phyloP scores from a whole-genome alignment of 2,797 vertebrate species.

The Enteromius fasciolatus region DNA sequence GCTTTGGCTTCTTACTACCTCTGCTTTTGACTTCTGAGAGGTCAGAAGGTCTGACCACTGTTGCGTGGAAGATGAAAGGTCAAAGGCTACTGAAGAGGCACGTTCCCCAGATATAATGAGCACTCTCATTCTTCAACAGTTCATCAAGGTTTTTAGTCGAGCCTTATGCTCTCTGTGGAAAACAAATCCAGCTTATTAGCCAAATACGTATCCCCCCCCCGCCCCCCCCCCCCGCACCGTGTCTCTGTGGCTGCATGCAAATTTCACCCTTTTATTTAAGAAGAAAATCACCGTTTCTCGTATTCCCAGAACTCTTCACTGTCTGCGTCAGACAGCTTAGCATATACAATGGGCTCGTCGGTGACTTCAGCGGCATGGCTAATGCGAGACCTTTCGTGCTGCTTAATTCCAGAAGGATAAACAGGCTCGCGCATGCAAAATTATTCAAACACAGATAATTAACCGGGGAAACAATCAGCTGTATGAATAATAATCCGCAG shows the following conservation, averaged over 20 bases:
- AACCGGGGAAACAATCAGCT: constrained; percentile 75
- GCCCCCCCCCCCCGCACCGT: constrained; percentile 62
- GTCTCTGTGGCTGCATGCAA: constrained; percentile 70
- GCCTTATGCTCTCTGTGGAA: constrained; percentile 6
- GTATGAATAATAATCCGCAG: constrained; percentile 77
- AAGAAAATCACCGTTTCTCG: constrained; percentile 66
- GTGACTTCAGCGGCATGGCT: constrained; percentile 72
- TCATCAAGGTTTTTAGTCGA: constrained; percentile 34
- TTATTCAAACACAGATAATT: constrained; percentile 77
- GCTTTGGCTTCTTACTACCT: constrained; percentile 9
- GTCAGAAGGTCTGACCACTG: constrained; percentile 52
- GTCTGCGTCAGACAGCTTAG: constrained; percentile 74
- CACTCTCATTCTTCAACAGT: constrained; percentile 25
- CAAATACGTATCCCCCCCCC: constrained; percentile 66
- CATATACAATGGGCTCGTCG: constrained; percentile 75
- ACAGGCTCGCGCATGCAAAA: constrained; percentile 74
- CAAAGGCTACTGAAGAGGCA: constrained; percentile 27
- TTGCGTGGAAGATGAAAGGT: constrained; percentile 40
- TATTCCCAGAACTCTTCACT: constrained; percentile 74
- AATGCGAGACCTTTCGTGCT: constrained; percentile 75
- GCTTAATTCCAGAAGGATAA: constrained; percentile 75
- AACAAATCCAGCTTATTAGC: constrained; percentile 66
- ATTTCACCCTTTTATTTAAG: constrained; percentile 61
- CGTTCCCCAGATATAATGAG: constrained; percentile 52
- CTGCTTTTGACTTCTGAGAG: constrained; percentile 1